Conservation (phyloP, 1,140 invertebrate species). For the Danaus melanippus region DNA sequence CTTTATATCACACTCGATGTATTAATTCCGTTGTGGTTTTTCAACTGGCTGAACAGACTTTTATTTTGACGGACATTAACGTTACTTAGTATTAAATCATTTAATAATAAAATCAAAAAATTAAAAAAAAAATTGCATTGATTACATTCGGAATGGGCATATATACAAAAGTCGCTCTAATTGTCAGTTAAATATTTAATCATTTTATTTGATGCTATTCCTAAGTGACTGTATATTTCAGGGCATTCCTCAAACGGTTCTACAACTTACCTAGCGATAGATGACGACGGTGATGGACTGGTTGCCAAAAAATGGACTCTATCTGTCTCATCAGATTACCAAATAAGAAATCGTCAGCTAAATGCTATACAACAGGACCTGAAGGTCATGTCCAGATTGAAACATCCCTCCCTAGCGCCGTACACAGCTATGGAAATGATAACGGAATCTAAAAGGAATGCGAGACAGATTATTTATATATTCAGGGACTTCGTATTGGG, state of each 20-base stretch:
- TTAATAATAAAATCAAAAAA: no score
- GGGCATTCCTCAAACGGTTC: slow-evolving; percentile 52
- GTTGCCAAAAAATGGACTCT: slow-evolving; percentile 72
- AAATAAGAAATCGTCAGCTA: slow-evolving; percentile 49
- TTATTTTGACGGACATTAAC: no score
- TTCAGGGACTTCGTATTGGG: slow-evolving; percentile 77
- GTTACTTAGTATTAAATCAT: no score
- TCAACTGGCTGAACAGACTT: no score
- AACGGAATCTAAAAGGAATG: slow-evolving; percentile 67
- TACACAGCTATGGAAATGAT: slow-evolving; percentile 79
- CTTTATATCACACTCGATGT: no score
- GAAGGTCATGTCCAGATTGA: slow-evolving; percentile 76
- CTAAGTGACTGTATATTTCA: slow-evolving; percentile 15
- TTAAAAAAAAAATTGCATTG: no score
- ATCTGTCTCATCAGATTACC: slow-evolving; percentile 37
- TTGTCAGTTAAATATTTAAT: no score
- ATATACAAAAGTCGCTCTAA: no score
- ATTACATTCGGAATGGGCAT: no score
- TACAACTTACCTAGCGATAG: slow-evolving; percentile 51
- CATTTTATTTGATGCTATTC: no score
- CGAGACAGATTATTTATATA: slow-evolving; percentile 68
- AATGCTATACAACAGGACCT: slow-evolving; percentile 80
- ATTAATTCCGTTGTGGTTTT: no score
- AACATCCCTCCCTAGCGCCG: slow-evolving; percentile 78
- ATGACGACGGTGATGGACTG: slow-evolving; percentile 49